Evolutionary conservation across 2,888 invertebrate species (phyloP), one percentile per base, ranked within the genome.

Genomic region (Nasonia oneida): DNA sequence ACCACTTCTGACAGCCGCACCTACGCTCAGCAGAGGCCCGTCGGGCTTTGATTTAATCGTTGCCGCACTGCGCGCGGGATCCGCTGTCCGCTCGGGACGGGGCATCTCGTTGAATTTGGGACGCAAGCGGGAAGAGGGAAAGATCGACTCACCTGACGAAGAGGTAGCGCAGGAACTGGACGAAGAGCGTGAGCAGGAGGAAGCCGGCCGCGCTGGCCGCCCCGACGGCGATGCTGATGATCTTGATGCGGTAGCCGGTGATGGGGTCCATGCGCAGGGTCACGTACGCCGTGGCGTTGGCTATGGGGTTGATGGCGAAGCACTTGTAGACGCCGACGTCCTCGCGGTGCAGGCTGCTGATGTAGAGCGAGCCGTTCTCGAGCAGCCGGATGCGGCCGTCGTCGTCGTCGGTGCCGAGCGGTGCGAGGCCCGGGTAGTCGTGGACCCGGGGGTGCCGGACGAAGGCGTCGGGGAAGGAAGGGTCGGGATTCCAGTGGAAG

Each of bases 311-410:
- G 90, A 96, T 95, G 70, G 97, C 98, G 91, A 96, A 96, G 92
- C 98, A 99, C 87, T 96, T 95, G 94, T 98, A 99, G 47, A 95
- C 94, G 81, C 98, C 98, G 89, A 97, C 96, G 94, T 98, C 98
- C 91, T 96, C 96, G 89, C 97, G 95, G 67, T 96, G 95, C 85
- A 97, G 95, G 89, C 95, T 95, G 84, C 94, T 94, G 88, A 98
- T 96, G 89, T 95, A 95, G 84, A 98, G 94, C 29, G 97, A 96
- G 37, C 98, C 98, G 91, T 98, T 97, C 42, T 96, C 96, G 75
- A 96, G 94, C 61, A 98, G 94, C 88, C 94, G 94, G 85, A 97
- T 95, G 88, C 97, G 94, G 0, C 95, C 95, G 87, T 93, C 93
- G 15, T 93, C 92, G 2, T 88, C 86, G 42, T 87, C 88, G 79